These are phyloP conservation scores for Ondatra zibethicus DNA, from an alignment of 2,113 vertebrate species.

Conservation along the genomic window DNA sequence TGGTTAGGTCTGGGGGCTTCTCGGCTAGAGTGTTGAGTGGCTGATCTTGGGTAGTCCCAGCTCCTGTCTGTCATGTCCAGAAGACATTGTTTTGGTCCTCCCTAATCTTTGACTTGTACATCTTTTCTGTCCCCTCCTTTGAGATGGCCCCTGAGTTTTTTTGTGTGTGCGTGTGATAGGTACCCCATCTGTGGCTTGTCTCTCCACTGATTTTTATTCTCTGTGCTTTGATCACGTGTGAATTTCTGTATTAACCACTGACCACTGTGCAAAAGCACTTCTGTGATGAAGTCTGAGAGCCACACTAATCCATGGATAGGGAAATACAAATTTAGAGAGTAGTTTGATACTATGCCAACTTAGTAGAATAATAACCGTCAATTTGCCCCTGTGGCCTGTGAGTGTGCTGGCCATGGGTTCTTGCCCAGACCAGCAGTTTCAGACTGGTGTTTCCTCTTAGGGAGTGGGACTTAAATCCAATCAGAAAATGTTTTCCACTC, in stretches of 20 bases:
- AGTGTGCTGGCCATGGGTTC: neutral
- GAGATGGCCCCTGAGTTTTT: neutral
- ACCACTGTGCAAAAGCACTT: neutral
- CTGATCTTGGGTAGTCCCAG: neutral
- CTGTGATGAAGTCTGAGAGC: too few species aligned
- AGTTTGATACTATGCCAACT: neutral
- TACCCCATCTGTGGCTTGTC: neutral
- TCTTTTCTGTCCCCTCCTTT: neutral
- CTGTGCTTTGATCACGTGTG: neutral
- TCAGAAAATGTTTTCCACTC: neutral
- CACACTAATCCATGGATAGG: too few species aligned
- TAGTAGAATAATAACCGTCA: neutral
- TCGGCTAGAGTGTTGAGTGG: neutral
- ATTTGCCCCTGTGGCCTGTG: neutral
- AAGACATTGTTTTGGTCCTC: neutral
- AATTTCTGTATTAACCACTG: neutral
- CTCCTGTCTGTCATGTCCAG: neutral
- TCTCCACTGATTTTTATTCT: neutral
- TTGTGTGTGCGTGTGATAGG: neutral
- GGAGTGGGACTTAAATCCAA: neutral
- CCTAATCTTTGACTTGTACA: neutral
- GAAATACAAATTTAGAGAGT: neutral
- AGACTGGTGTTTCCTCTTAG: too few species aligned
- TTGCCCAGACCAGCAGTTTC: neutral
- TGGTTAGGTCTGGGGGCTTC: neutral